phyloP scores from a whole-genome alignment of 2,797 vertebrate species.

The Eulemur albifrons region DNA sequence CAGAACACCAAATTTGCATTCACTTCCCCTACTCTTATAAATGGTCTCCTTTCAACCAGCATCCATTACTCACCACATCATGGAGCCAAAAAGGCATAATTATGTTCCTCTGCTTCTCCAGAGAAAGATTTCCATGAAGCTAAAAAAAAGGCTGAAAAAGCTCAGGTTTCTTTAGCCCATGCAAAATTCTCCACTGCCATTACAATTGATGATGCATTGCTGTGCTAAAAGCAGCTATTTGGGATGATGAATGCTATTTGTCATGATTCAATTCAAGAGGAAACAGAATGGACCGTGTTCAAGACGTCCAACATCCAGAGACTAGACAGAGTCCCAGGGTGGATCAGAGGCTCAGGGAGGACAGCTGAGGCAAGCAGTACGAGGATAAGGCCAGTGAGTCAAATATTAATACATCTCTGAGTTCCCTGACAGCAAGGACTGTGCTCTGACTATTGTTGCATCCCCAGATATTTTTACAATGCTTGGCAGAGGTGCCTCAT shows the following conservation, averaged over 20 bases:
- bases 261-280: not conserved
- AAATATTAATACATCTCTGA: not conserved
- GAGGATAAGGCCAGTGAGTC: not conserved
- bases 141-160: not conserved
- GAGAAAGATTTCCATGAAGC: not conserved
- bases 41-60: not conserved
- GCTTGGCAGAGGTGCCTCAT: not conserved
- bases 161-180: not conserved
- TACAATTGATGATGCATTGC: not conserved
- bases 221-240: not conserved
- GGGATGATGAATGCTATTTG: not conserved
- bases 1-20: not conserved
- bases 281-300: not conserved
- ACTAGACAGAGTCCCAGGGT: not conserved
- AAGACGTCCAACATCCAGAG: not conserved
- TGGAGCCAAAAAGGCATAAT: not conserved
- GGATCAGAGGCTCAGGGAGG: not conserved
- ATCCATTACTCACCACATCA: not conserved
- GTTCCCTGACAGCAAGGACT: not conserved
- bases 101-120: not conserved
- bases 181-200: not conserved
- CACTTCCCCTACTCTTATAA: not conserved
- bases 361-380: not conserved
- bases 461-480: not conserved
- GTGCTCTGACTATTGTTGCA: not conserved